Conservation (phyloP, 2,113 vertebrate genomes). For the Laticauda colubrina region DNA sequence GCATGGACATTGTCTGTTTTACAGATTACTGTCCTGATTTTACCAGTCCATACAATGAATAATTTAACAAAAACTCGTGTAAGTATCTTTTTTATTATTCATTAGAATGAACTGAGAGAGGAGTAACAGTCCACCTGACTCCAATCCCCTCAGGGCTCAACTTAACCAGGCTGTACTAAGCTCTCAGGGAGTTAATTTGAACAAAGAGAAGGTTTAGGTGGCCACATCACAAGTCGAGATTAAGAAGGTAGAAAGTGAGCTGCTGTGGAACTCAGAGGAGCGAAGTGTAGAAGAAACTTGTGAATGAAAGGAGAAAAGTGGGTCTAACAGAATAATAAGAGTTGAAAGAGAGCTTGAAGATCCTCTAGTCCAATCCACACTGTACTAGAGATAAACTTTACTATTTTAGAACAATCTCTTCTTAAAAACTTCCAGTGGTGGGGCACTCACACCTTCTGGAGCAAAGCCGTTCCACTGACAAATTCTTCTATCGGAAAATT, state of each 20-base stretch:
- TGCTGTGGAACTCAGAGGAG: not conserved
- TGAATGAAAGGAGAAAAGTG: not conserved
- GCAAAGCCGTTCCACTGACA: too few species aligned
- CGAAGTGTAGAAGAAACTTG: too few species aligned
- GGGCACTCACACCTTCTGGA: too few species aligned
- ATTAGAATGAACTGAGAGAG: constrained; percentile 78
- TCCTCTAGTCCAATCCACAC: too few species aligned
- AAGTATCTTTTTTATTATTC: constrained; percentile 81
- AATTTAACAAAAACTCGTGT: constrained; percentile 72
- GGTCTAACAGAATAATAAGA: too few species aligned
- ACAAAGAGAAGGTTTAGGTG: constrained; percentile 29
- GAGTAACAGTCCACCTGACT: constrained; percentile 75
- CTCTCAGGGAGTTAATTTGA: constrained; percentile 64
- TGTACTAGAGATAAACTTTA: too few species aligned
- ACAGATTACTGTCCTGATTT: constrained; percentile 68
- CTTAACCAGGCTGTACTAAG: constrained; percentile 52
- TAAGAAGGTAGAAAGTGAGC: not conserved
- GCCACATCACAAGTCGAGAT: not conserved
- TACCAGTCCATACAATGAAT: constrained; percentile 68
- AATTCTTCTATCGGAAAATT: too few species aligned
- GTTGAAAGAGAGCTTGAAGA: too few species aligned
- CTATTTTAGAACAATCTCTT: too few species aligned
- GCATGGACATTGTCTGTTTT: constrained; percentile 62
- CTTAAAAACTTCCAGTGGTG: too few species aligned
- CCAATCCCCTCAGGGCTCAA: constrained; percentile 67